Conservation (phyloP, 2,888 invertebrate genomes). For the Ceraclea dissimilis region DNA sequence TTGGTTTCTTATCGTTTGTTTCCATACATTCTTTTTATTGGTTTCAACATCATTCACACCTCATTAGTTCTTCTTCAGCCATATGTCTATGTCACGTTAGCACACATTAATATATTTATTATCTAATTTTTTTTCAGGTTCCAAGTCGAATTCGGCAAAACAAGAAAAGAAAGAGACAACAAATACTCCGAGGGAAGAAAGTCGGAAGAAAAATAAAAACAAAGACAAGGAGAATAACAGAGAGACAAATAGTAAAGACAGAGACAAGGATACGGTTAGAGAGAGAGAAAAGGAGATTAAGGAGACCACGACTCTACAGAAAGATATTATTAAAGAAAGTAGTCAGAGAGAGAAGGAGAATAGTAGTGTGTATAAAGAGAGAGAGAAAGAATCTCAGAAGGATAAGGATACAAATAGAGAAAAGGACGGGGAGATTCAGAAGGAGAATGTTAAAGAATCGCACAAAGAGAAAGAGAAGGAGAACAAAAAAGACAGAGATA, state of each 20-base stretch:
- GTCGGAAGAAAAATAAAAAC: conserved; percentile 34
- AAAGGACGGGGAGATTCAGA: conserved; percentile 31
- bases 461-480: conserved; percentile 6
- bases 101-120: no score
- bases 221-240: conserved; percentile 13
- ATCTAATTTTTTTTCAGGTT: conserved; percentile 14
- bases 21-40: no score
- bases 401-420: conserved; percentile 12
- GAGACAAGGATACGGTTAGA: conserved; percentile 7
- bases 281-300: conserved; percentile 15
- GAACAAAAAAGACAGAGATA: conserved; percentile 8
- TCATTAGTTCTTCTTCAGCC: no score
- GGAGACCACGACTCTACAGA: conserved; percentile 31
- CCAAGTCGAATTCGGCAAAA: conserved; percentile 32
- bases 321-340: conserved; percentile 35
- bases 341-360: conserved; percentile 34
- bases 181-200: conserved; percentile 43
- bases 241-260: conserved; percentile 2
- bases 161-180: conserved; percentile 43
- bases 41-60: no score
- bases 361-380: not conserved
- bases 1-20: no score
- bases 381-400: conserved; percentile 12
- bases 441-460: conserved; percentile 34
- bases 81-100: no score